Conservation (phyloP, 2,888 invertebrate genomes). For the Ochropacha duplaris region DNA sequence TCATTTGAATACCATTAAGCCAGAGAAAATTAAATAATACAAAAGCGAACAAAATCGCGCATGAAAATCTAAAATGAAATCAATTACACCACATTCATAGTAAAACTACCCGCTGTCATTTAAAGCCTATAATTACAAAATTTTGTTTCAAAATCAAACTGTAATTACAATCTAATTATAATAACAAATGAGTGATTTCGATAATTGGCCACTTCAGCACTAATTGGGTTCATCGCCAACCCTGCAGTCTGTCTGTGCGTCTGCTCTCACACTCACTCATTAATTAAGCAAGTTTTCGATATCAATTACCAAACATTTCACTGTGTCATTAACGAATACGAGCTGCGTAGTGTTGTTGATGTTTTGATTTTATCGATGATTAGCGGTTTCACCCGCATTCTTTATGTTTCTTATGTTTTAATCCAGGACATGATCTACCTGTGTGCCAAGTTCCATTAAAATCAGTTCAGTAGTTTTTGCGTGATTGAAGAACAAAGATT, state of each 20-base stretch:
- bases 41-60: no score
- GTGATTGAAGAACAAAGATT: no score
- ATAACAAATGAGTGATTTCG: constrained; percentile 12
- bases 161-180: neutral
- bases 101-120: constrained; percentile 6
- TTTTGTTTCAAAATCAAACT: neutral
- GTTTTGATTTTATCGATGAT: constrained; percentile 8
- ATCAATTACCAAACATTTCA: constrained; percentile 64
- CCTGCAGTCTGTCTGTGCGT: constrained; percentile 20
- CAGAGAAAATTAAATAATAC: no score
- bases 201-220: constrained; percentile 40
- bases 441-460: no score
- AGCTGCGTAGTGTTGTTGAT: neutral
- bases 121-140: neutral
- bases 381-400: no score
- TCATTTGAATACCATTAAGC: no score
- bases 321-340: constrained; percentile 24
- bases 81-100: constrained; percentile 12
- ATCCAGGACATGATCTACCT: no score
- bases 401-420: no score
- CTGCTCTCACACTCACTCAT: constrained; percentile 29
- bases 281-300: constrained; percentile 69
- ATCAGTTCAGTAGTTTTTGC: no score
- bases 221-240: constrained; percentile 51
- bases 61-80: no score